Evolutionary conservation across 37 sponge, comb jelly and placozoan species (phyloP).

Genomic region (Diacarnus erythraeanus): DNA sequence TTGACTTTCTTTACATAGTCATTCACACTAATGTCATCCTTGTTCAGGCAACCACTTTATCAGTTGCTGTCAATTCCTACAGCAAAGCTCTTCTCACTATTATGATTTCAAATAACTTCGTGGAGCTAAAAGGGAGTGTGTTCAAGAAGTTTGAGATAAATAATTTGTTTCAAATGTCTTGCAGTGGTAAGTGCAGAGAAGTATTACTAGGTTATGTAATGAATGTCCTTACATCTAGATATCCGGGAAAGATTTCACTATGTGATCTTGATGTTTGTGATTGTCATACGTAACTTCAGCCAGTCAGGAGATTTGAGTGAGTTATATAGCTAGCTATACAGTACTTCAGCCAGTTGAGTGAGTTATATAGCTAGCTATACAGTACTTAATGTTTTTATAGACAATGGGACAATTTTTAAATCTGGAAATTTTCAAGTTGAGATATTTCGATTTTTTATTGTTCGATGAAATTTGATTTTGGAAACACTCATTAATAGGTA

Average conservation of each 20-base stretch:
- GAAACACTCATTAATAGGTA: too few relatives aligned
- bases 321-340: neutral
- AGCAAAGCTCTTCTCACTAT: slow-evolving; percentile 67
- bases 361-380: too few relatives aligned
- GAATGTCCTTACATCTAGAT: slow-evolving; percentile 30
- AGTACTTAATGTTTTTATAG: too few relatives aligned
- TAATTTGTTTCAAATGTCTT: slow-evolving; percentile 93
- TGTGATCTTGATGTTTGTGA: slow-evolving; percentile 56
- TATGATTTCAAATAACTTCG: slow-evolving; percentile 97
- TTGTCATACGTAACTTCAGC: slow-evolving; percentile 71
- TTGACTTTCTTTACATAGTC: slow-evolving; percentile 33
- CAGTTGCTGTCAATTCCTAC: slow-evolving; percentile 97
- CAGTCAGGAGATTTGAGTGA: slow-evolving; percentile 37
- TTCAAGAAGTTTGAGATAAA: slow-evolving; percentile 92
- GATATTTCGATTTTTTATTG: too few relatives aligned
- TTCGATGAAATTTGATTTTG: too few relatives aligned
- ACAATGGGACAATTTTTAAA: too few relatives aligned
- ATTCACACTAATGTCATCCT: slow-evolving; percentile 72
- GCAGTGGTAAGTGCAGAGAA: slow-evolving; percentile 77
- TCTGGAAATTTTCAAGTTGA: too few relatives aligned
- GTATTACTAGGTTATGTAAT: neutral
- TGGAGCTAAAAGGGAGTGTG: slow-evolving; percentile 94
- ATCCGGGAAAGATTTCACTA: slow-evolving; percentile 89
- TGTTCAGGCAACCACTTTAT: slow-evolving; percentile 81
- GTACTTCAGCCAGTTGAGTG: too few relatives aligned